These are phyloP conservation scores for Caenorhabditis sp. DNA, from an alignment of 2,888 invertebrate genomes.

Conservation along the genomic window DNA sequence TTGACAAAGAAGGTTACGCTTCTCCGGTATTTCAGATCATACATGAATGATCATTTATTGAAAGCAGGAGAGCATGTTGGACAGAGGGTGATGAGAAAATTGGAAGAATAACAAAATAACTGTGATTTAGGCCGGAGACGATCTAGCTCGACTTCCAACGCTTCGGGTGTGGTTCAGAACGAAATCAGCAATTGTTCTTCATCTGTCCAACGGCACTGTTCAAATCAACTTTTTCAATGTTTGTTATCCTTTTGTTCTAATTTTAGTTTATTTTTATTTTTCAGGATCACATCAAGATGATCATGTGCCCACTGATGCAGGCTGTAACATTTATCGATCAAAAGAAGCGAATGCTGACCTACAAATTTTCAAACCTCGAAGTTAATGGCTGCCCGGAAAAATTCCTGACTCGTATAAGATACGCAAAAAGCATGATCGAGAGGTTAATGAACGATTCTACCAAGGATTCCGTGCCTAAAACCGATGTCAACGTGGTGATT, in stretches of 20 bases:
- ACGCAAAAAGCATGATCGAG: conserved; percentile 43
- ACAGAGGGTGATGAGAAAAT: conserved; percentile 15
- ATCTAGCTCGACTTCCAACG: conserved; percentile 94
- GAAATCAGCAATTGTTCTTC: conserved; percentile 95
- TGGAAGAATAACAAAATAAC: background rate
- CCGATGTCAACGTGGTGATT: background rate
- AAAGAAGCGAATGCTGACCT: conserved; percentile 94
- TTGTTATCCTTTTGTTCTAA: conserved; percentile 13
- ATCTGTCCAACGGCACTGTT: conserved; percentile 94
- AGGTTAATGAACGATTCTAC: conserved; percentile 20
- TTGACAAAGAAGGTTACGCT: conserved; percentile 88
- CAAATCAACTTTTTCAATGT: conserved; percentile 82
- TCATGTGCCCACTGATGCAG: conserved; percentile 97
- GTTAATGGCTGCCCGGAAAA: conserved; percentile 73
- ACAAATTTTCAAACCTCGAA: conserved; percentile 84
- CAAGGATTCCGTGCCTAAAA: conserved; percentile 10
- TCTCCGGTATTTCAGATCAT: conserved; percentile 95
- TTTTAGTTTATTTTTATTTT: no score
- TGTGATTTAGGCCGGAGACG: conserved; percentile 88
- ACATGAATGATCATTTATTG: conserved; percentile 94
- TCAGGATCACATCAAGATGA: conserved; percentile 95
- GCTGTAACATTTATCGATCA: conserved; percentile 97
- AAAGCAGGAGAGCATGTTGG: conserved; percentile 87
- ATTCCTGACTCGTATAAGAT: conserved; percentile 26
- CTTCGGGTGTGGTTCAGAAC: conserved; percentile 98